Evolutionary conservation across 2,888 invertebrate species (phyloP).

Genomic region (Cryptocheilus praepositus): DNA sequence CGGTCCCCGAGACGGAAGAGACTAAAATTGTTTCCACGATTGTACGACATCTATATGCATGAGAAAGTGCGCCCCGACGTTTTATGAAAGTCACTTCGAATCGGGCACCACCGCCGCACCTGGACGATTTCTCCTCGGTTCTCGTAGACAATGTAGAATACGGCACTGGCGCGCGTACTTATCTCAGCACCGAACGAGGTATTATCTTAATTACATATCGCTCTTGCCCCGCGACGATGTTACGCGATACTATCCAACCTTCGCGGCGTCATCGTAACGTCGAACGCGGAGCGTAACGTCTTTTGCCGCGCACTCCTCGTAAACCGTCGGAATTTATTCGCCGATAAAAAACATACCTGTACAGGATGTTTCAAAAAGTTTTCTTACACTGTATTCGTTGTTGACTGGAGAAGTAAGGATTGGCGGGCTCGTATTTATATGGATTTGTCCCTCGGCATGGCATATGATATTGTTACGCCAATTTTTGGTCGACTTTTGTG

Average conservation of each 20-base stretch:
- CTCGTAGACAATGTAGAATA: constrained; percentile 30
- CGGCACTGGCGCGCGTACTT: constrained; percentile 42
- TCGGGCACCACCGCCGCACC: constrained; percentile 28
- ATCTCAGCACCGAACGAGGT: constrained; percentile 42
- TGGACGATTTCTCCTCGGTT: constrained; percentile 34
- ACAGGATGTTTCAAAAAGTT: no score
- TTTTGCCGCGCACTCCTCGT: constrained; percentile 2
- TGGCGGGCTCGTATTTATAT: no score
- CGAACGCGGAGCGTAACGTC: constrained; percentile 17
- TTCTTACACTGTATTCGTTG: no score
- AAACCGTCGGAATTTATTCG: constrained; percentile 20
- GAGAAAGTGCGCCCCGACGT: constrained; percentile 28
- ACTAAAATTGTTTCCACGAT: neutral
- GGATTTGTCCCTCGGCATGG: no score
- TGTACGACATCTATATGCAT: constrained; percentile 20
- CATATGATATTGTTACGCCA: no score
- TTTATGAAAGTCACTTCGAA: constrained; percentile 19
- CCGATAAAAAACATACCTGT: constrained; percentile 19
- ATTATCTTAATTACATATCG: constrained; percentile 58
- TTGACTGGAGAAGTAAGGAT: no score
- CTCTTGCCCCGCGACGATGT: constrained; percentile 29
- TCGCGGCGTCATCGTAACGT: constrained; percentile 14
- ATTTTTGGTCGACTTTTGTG: no score
- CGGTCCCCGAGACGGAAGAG: no score
- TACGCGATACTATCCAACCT: constrained; percentile 16